These are phyloP conservation scores for Cerceris ruficornis DNA, from an alignment of 2,888 invertebrate genomes.

Conservation along the genomic window DNA sequence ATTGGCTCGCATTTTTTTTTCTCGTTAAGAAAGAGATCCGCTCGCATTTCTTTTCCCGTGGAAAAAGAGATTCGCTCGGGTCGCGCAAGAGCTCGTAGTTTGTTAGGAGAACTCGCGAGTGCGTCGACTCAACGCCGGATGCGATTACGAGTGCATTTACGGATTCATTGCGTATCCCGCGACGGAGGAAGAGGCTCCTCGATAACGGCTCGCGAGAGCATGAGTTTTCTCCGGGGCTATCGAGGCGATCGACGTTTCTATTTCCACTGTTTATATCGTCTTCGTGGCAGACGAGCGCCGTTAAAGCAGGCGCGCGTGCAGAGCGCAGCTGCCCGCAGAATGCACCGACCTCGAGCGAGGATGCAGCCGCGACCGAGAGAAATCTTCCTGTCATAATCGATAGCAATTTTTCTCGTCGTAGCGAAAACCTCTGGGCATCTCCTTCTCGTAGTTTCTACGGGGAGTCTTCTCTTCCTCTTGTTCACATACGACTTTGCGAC, in stretches of 20 bases:
- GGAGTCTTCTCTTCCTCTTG: not conserved
- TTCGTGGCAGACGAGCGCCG: conserved; percentile 8
- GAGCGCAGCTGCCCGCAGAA: not conserved
- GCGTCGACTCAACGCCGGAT: conserved; percentile 4
- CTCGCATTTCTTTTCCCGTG: too few species aligned
- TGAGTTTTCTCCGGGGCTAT: conserved; percentile 56
- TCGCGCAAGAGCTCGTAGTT: too few species aligned
- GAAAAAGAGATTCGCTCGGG: too few species aligned
- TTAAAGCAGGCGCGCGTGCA: conserved; percentile 18
- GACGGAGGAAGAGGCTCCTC: conserved; percentile 35
- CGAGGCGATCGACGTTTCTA: conserved; percentile 59
- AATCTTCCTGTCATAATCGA: conserved; percentile 21
- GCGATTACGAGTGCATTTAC: conserved; percentile 1
- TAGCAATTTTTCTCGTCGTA: not conserved
- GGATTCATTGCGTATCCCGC: conserved; percentile 32
- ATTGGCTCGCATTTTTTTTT: too few species aligned
- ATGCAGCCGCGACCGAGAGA: conserved; percentile 8
- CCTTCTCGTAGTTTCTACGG: not conserved
- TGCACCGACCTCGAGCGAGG: not conserved
- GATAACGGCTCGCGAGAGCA: conserved; percentile 50
- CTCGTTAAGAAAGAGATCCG: too few species aligned
- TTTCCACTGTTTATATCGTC: conserved; percentile 34
- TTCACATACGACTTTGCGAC: not conserved
- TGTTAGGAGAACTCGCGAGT: not conserved
- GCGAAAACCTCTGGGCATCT: not conserved